Base-by-base conservation (phyloP, 2,113 vertebrate species). In the Plestiodon gilberti region DNA sequence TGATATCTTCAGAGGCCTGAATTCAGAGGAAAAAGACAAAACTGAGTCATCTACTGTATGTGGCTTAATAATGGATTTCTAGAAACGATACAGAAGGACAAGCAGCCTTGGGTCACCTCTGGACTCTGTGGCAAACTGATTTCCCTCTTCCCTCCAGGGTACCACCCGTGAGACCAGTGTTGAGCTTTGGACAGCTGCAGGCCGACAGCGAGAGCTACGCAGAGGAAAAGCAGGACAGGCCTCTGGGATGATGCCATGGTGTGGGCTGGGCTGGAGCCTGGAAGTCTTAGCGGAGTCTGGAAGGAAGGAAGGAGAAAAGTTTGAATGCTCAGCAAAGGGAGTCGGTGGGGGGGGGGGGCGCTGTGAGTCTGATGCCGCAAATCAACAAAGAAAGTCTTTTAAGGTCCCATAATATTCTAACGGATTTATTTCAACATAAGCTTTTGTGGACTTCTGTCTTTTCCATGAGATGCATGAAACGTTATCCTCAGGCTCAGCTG, bases 101-200 rank as follows among this genome's bases (percentile, higher is more conserved):
- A 9, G 6, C 10, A 9, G 7, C 13, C 2, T 3, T 0, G 35
- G 40, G 88, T 4, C 78, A 98, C 97, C 97, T 97, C 96, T 88
- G 95, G 87, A 0, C 91, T 88, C 5, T 87, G 70, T 18, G 96
- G 95, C 25, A 93, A 77, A 15, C 96, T 94, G 33, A 97, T 89
- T 74, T 97, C 97, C 91, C 95, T 87, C 86, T 98, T 98, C 76
- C 98, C 97, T 92, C 97, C 97, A 0, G 98, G 97, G 88, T 98
- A 98, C 97, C 97, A 98, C 64, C 98, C 97, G 22, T 98, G 97
- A 87, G 98, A 98, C 97, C 98, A 98, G 94, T 98, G 98, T 94
- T 98, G 98, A 35, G 91, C 95, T 10, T 52, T 83, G 20, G 93
- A 97, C 48, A 96, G 86, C 82, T 96, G 93, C 22, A 93, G 89